These are phyloP conservation scores for Acanthosoma haemorrhoidale DNA, from an alignment of 2,888 invertebrate species.

Conservation along the genomic window DNA sequence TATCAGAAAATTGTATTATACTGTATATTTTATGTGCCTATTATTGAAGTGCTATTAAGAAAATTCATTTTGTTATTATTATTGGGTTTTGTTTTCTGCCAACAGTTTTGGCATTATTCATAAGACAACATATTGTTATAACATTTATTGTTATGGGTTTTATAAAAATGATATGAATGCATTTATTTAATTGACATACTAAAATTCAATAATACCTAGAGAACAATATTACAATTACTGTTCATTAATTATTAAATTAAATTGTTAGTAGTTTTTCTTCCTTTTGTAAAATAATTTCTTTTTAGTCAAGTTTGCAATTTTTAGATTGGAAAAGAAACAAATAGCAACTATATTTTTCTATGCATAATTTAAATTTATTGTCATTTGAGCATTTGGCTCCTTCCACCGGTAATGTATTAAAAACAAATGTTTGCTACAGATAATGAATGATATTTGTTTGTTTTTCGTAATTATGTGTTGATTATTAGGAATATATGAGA, in stretches of 20 bases:
- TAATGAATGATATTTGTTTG: too few relatives aligned
- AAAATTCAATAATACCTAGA: not conserved
- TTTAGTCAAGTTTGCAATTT: too few relatives aligned
- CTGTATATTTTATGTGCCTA: constrained; percentile 7
- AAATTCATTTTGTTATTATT: not conserved
- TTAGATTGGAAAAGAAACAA: too few relatives aligned
- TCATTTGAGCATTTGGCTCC: too few relatives aligned
- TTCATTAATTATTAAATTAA: constrained; percentile 5
- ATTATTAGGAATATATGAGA: too few relatives aligned
- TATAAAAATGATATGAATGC: not conserved
- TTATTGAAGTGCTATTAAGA: not conserved
- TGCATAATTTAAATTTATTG: too few relatives aligned
- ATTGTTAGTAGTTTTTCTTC: not conserved
- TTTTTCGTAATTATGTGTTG: too few relatives aligned
- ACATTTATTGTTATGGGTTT: not conserved
- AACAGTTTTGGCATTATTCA: not conserved
- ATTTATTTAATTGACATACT: not conserved
- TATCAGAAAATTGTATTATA: not conserved
- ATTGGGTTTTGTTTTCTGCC: not conserved
- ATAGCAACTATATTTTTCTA: too few relatives aligned
- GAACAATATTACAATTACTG: not conserved
- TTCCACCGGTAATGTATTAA: too few relatives aligned
- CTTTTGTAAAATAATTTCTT: too few relatives aligned
- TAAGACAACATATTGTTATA: constrained; percentile 4
- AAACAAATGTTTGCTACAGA: too few relatives aligned